Conservation (phyloP, 2,888 invertebrate genomes). For the Hyposoter didymator region DNA sequence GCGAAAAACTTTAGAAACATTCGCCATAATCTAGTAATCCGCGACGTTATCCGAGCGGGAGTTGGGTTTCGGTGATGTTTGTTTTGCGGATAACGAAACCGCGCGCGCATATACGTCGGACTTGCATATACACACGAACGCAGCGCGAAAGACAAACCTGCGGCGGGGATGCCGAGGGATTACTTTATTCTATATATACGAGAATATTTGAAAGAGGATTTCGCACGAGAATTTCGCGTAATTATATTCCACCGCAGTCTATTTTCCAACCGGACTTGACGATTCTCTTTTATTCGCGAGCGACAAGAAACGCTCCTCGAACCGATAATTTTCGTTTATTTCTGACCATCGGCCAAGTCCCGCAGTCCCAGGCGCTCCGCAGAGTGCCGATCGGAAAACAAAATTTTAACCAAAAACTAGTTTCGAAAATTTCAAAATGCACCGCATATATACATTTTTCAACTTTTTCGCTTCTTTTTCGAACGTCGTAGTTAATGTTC, state of each 20-base stretch:
- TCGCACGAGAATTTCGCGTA: not conserved
- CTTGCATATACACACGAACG: not conserved
- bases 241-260: not conserved
- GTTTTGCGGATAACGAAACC: not conserved
- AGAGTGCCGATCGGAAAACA: no score
- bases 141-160: not conserved
- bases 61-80: not conserved
- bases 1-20: no score
- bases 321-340: no score
- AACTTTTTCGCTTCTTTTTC: no score
- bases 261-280: not conserved
- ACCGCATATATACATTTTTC: no score
- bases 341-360: no score
- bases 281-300: not conserved
- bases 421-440: no score
- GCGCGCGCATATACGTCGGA: not conserved
- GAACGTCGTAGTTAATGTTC: no score
- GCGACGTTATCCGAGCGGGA: not conserved
- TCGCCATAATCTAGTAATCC: not conserved
- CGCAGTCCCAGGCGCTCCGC: no score
- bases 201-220: not conserved
- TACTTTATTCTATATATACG: not conserved
- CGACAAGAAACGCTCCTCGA: not conserved
- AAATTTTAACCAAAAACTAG: no score
- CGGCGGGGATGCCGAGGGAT: not conserved